Evolutionary conservation across 2,113 vertebrate genomes (phyloP).

Genomic region (Lepus americanus): DNA sequence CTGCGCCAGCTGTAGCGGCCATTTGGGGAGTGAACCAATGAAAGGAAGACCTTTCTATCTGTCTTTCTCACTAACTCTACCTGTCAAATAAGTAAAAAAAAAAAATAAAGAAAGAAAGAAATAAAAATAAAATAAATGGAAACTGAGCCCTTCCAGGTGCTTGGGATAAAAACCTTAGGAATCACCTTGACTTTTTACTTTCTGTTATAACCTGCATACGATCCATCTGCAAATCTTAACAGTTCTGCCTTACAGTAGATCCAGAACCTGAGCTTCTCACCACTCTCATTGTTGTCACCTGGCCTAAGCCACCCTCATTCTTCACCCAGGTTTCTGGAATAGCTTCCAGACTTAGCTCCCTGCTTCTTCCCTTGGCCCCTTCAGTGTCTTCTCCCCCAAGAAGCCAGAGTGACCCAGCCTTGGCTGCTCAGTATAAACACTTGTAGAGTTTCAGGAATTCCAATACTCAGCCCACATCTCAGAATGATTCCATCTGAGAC

Average conservation of each 20-base stretch:
- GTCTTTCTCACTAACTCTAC: too few relatives aligned
- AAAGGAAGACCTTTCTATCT: too few relatives aligned
- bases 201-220: neutral
- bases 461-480: neutral
- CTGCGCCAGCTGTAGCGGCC: too few relatives aligned
- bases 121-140: neutral
- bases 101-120: too few relatives aligned
- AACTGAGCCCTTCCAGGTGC: neutral
- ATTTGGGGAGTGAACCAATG: too few relatives aligned
- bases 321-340: neutral
- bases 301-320: neutral
- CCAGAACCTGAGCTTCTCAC: neutral
- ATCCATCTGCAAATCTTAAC: neutral
- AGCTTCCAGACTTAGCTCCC: neutral
- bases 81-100: too few relatives aligned
- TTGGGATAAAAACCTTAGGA: neutral
- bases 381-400: neutral
- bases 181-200: conserved; percentile 11
- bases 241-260: neutral
- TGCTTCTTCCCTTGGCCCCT: neutral
- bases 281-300: neutral
- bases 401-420: neutral
- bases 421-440: neutral
- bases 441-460: neutral
- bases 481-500: neutral